These are phyloP conservation scores for Catamblyrhynchus diadema DNA, from an alignment of 2,797 vertebrate genomes.

Conservation along the genomic window DNA sequence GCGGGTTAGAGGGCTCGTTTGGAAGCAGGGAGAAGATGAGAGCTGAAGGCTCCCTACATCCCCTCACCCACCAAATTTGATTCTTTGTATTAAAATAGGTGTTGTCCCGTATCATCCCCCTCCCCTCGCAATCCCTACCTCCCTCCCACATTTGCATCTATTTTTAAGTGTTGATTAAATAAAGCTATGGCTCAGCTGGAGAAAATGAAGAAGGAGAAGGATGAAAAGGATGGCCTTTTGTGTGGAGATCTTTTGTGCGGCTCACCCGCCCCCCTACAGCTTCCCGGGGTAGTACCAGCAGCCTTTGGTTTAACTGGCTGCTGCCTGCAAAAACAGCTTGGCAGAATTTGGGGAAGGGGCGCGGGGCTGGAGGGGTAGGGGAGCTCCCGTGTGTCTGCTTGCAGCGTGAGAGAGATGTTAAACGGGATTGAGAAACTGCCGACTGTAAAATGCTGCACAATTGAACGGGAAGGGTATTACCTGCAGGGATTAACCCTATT, in stretches of 20 bases:
- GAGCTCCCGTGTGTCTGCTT: slow-evolving; percentile 7
- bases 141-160: background rate
- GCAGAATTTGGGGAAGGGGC: slow-evolving; percentile 11
- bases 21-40: background rate
- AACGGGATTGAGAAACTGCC: slow-evolving; percentile 60
- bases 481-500: slow-evolving; percentile 83
- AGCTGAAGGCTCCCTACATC: background rate
- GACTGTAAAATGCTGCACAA: slow-evolving; percentile 77
- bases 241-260: slow-evolving; percentile 75
- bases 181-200: slow-evolving; percentile 62
- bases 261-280: slow-evolving; percentile 46
- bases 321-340: slow-evolving; percentile 55
- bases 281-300: slow-evolving; percentile 44
- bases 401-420: slow-evolving; percentile 48
- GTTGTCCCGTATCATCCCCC: slow-evolving; percentile 25
- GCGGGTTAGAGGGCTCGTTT: background rate
- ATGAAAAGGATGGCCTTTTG: slow-evolving; percentile 79
- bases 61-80: background rate
- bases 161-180: slow-evolving; percentile 51
- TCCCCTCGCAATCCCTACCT: background rate
- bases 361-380: background rate
- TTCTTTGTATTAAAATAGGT: slow-evolving; percentile 64
- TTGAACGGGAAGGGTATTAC: slow-evolving; percentile 68
- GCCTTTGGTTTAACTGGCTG: slow-evolving; percentile 40
- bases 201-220: slow-evolving; percentile 66